These are phyloP conservation scores for Daboia siamensis DNA, from an alignment of 2,113 vertebrate genomes.

Conservation along the genomic window DNA sequence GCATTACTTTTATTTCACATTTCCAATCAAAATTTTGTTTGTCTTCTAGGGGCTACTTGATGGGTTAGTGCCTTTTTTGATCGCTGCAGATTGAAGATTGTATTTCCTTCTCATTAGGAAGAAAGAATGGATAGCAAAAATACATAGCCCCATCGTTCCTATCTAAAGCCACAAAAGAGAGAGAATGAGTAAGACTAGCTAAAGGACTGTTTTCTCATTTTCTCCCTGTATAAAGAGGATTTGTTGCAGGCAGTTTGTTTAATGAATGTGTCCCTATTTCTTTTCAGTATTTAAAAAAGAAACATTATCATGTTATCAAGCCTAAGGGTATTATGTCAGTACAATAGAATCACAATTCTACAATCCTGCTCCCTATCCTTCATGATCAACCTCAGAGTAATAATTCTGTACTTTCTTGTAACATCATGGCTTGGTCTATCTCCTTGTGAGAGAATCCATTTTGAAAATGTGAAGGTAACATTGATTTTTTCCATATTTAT, in stretches of 20 bases:
- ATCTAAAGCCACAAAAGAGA: constrained; percentile 14
- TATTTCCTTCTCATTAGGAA: constrained; percentile 51
- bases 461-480: constrained; percentile 31
- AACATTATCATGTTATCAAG: neutral
- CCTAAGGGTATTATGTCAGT: constrained; percentile 11
- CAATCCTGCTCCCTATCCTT: constrained; percentile 5
- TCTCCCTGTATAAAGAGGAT: constrained; percentile 34
- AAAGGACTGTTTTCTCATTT: constrained; percentile 15
- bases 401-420: constrained; percentile 36
- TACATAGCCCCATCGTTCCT: constrained; percentile 9
- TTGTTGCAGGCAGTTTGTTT: constrained; percentile 30
- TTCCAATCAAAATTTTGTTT: constrained; percentile 9
- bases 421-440: constrained; percentile 13
- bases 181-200: constrained; percentile 1
- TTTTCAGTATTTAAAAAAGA: constrained; percentile 11
- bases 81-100: constrained; percentile 17
- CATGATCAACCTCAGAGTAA: neutral
- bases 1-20: neutral
- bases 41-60: constrained; percentile 88
- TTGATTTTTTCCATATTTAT: constrained; percentile 6
- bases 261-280: constrained; percentile 32
- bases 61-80: constrained; percentile 77
- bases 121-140: constrained; percentile 35
- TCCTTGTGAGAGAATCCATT: neutral
- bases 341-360: neutral